Evolutionary conservation across 2,797 vertebrate genomes (phyloP).

Genomic region (Trematomus bernacchii): DNA sequence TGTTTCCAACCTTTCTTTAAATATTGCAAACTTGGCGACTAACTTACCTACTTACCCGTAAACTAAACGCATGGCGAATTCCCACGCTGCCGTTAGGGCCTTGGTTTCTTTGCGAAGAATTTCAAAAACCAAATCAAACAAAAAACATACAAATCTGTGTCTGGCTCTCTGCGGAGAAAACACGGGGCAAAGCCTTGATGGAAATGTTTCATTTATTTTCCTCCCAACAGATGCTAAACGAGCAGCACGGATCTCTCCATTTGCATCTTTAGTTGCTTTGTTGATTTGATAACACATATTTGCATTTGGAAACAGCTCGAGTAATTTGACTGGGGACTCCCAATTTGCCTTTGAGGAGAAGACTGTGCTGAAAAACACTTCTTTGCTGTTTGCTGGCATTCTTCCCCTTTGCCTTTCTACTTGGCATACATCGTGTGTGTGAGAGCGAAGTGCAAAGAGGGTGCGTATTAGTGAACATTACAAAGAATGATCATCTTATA

Average conservation of each 20-base stretch:
- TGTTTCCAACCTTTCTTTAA: slow-evolving; percentile 37
- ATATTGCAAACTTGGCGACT: slow-evolving; percentile 31
- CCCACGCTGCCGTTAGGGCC: slow-evolving; percentile 43
- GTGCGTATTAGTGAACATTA: slow-evolving; percentile 51
- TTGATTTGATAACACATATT: slow-evolving; percentile 82
- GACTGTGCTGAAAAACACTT: slow-evolving; percentile 59
- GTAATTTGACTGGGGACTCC: slow-evolving; percentile 88
- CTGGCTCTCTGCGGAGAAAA: slow-evolving; percentile 61
- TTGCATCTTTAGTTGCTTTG: slow-evolving; percentile 84
- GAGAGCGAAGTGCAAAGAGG: slow-evolving; percentile 31
- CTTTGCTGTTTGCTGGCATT: slow-evolving; percentile 53
- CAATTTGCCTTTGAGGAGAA: slow-evolving; percentile 84
- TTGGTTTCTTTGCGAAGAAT: slow-evolving; percentile 47
- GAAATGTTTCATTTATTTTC: slow-evolving; percentile 80
- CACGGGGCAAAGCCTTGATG: slow-evolving; percentile 69
- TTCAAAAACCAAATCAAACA: slow-evolving; percentile 59
- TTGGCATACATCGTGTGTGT: slow-evolving; percentile 48
- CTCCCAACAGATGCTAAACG: slow-evolving; percentile 77
- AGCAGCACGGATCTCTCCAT: slow-evolving; percentile 70
- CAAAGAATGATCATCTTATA: slow-evolving; percentile 40
- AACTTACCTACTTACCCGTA: slow-evolving; percentile 32
- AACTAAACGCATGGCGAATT: slow-evolving; percentile 32
- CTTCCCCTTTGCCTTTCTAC: slow-evolving; percentile 43
- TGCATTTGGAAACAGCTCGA: slow-evolving; percentile 84
- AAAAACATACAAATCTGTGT: slow-evolving; percentile 67